Evolutionary conservation across 2,888 invertebrate species (phyloP), one percentile per base, ranked within the genome.

Genomic region (Nebria brevicollis): DNA sequence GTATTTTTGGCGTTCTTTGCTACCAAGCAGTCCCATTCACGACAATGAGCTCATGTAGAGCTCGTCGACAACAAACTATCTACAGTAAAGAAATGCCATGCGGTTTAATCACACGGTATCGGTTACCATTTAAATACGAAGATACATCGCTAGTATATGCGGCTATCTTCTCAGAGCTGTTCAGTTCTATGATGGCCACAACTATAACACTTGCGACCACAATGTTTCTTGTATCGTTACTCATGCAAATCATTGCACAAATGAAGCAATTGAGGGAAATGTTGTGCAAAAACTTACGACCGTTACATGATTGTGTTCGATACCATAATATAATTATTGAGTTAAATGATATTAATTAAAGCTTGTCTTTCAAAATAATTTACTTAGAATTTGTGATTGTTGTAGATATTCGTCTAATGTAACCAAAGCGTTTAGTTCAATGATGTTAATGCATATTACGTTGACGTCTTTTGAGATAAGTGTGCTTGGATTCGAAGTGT

Each of bases 391-490:
- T 7, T 72, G 26, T 11, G 34, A 11, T 25, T 72, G 15, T 70
- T 41, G 42, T 75, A 85, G 85, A 43, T 85, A 83, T 74, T 83
- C 83, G n/a, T 81, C 85, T 20, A 74, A 84, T 73, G 82, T 85
- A 6, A 85, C 85, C 70, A 77, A 82, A 43, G 84, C 85, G 0
- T 85, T 85, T 75, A 84, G 85, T 34, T 83, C 83, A 54, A 84
- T 85, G 82, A 83, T 85, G 83, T 66, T 85, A 66, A 77, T 85
- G 70, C 84, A 85, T 77, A 81, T 86, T 10, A 84, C 84, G 7
- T 78, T 85, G 72, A 85, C 86, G n/a, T 85, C 86, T 2, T 83
- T 86, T 42, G 83, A 85, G 34, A 85, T 86, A 8, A 85, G 86
- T 77, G 84, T 85, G 42, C 78, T 86, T 66, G 83, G 85, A 13